phyloP scores from a whole-genome alignment of 2,113 vertebrate species.

The Piprites chloris region DNA sequence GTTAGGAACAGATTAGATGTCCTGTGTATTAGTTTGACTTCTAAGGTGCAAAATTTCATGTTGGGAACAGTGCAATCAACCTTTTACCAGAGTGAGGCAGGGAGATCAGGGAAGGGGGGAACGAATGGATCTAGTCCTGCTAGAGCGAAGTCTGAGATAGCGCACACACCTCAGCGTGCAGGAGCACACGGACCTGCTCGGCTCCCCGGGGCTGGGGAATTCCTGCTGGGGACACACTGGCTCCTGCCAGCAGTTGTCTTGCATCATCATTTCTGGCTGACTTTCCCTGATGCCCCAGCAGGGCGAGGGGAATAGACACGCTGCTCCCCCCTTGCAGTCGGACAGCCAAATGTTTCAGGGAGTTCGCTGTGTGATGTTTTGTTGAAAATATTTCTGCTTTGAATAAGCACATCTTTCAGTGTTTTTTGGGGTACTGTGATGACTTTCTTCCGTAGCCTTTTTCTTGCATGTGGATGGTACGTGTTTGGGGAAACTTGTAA shows the following conservation, averaged over 20 bases:
- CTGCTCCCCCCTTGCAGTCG: background rate
- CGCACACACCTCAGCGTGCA: background rate
- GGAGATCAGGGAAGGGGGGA: background rate
- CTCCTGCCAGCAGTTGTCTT: background rate
- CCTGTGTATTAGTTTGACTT: conserved; percentile 43
- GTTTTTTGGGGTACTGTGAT: conserved; percentile 46
- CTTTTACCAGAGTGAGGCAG: background rate
- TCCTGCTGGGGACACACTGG: background rate
- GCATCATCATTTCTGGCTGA: background rate
- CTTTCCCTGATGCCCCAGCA: conserved; percentile 8
- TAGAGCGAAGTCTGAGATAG: background rate
- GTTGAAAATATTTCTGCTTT: conserved; percentile 45
- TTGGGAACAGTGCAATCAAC: conserved; percentile 55
- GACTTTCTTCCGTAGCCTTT: conserved; percentile 52
- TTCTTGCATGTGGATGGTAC: conserved; percentile 67
- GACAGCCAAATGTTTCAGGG: conserved; percentile 53
- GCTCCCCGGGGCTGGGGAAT: background rate
- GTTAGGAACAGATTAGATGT: conserved; percentile 28
- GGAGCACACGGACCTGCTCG: background rate
- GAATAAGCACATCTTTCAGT: conserved; percentile 20
- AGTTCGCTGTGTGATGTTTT: conserved; percentile 18
- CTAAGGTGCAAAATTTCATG: conserved; percentile 46
- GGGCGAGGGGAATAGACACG: background rate
- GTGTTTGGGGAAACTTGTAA: conserved; percentile 51
- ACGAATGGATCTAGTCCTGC: background rate